Conservation (phyloP, 2,113 vertebrate species). For the Mus spicilegus region DNA sequence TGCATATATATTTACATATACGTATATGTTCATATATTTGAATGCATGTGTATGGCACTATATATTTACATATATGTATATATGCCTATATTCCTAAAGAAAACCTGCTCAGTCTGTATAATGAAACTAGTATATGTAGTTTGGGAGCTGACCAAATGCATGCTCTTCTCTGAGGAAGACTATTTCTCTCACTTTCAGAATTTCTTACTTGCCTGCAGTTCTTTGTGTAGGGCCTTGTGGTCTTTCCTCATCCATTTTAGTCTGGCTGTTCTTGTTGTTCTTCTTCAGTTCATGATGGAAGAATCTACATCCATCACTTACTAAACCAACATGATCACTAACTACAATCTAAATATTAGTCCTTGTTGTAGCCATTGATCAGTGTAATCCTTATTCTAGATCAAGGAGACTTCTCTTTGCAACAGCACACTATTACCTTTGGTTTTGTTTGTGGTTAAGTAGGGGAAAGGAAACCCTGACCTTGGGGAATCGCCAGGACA, state of each 20-base stretch:
- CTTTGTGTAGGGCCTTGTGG: background rate
- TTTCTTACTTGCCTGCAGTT: background rate
- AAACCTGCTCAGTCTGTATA: background rate
- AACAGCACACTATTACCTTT: background rate
- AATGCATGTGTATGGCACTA: too few species aligned
- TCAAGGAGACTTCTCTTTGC: background rate
- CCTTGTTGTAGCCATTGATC: background rate
- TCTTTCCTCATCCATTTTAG: background rate
- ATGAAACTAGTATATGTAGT: background rate
- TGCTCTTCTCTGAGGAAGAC: background rate
- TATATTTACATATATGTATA: too few species aligned
- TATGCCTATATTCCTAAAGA: background rate
- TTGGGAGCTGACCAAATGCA: background rate
- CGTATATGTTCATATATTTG: background rate
- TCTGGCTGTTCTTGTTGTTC: background rate
- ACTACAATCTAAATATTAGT: background rate
- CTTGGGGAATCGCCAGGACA: background rate
- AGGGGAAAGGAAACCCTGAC: slow-evolving; percentile 25
- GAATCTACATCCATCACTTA: background rate
- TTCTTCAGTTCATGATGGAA: background rate
- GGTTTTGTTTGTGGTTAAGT: slow-evolving; percentile 18
- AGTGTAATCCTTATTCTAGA: background rate
- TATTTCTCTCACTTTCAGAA: background rate
- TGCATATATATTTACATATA: background rate
- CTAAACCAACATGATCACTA: background rate